These are phyloP conservation scores for Agonopterix arenella DNA, from an alignment of 2,888 invertebrate genomes.

Conservation along the genomic window DNA sequence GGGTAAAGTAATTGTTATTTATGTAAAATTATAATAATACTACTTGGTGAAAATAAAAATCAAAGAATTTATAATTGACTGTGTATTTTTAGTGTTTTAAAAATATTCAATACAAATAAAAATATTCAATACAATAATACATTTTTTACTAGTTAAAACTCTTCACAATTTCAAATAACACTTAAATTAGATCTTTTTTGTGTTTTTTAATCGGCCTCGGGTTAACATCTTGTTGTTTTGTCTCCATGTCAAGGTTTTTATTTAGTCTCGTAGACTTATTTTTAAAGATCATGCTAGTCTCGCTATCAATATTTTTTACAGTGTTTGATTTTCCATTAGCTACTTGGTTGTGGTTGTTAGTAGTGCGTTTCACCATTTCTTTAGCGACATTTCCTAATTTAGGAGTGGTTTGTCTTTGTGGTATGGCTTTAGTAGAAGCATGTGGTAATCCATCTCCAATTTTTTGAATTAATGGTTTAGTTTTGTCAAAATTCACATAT, in stretches of 20 bases:
- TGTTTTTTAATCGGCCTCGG: slow-evolving; percentile 42
- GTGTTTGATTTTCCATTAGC: slow-evolving; percentile 23
- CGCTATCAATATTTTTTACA: slow-evolving; percentile 27
- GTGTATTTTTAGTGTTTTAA: background rate
- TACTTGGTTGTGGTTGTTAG: slow-evolving; percentile 12
- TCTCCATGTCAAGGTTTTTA: slow-evolving; percentile 32
- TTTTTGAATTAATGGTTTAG: slow-evolving; percentile 46
- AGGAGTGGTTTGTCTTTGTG: slow-evolving; percentile 1
- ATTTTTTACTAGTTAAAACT: too few species aligned
- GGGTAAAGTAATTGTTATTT: too few species aligned
- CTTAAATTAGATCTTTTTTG: slow-evolving; percentile 31
- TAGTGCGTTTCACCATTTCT: slow-evolving; percentile 19
- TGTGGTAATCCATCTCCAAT: slow-evolving; percentile 35
- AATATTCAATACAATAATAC: too few species aligned
- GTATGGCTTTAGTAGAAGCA: slow-evolving; percentile 20
- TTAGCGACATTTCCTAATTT: slow-evolving; percentile 18
- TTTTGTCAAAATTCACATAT: slow-evolving; percentile 64
- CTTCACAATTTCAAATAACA: too few species aligned
- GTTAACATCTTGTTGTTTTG: slow-evolving; percentile 30
- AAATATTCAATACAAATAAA: too few species aligned
- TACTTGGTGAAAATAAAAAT: too few species aligned
- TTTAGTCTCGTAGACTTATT: slow-evolving; percentile 39
- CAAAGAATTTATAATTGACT: background rate
- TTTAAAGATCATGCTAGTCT: slow-evolving; percentile 29
- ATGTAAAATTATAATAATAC: too few species aligned